Base-by-base conservation (phyloP, 1,140 invertebrate genomes). In the Pantala flavescens region DNA sequence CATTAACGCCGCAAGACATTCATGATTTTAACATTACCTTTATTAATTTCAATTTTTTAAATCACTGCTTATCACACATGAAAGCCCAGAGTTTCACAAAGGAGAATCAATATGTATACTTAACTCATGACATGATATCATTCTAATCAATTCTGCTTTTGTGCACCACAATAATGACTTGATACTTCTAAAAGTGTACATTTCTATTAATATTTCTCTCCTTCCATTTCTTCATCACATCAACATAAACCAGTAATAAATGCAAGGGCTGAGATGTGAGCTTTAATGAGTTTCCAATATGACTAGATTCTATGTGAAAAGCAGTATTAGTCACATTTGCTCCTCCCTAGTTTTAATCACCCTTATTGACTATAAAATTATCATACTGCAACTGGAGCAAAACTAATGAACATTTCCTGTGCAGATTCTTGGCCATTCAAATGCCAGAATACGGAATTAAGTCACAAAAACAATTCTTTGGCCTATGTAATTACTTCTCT, bases 251-350 rank as follows among this genome's bases (percentile, higher is more conserved):
- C 28, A 36, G 28, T 36, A 63, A 21, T 63, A 63, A 63, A 63
- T 63, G 49, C 49, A 63, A 63, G n/a, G 49, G 14, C 49, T 63
- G 49, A 63, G 49, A 63, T 16, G 49, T 63, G 49, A 63, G 49
- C 49, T 63, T 63, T 63, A 63, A 63, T 16, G 49, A 63, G 49
- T 63, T 63, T 63, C n/a, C n/a, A 21, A 21, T 63, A 19, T 63
- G 49, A 63, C 49, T 63, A 63, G 49, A 63, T 63, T 63, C 49
- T 63, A 63, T 63, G 49, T 63, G 49, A 63, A 63, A 63, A 63
- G 49, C 49, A 63, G 49, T 12, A 63, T 63, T 63, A 63, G 49
- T 63, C n/a, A 63, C n/a, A 21, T 63, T 63, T 63, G 49, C 49
- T 63, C 49, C 49, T 19, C n/a, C 49, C 49, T 63, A 63, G 49